These are phyloP conservation scores for Ochotona curzoniae DNA, from an alignment of 2,113 vertebrate genomes.

Conservation along the genomic window DNA sequence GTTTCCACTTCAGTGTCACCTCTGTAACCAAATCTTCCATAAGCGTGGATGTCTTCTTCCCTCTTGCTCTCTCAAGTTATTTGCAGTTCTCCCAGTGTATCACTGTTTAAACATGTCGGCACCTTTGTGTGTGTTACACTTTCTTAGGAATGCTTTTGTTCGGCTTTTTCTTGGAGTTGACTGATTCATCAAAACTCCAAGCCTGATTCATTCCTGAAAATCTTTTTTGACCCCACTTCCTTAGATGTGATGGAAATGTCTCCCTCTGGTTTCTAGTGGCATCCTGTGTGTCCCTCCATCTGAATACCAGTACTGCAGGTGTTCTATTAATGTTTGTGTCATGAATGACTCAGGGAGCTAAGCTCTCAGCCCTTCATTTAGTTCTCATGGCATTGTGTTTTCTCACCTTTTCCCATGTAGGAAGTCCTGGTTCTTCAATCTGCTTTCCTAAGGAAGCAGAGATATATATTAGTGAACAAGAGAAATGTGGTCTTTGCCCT, in stretches of 20 bases:
- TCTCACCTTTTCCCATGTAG: neutral
- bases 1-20: neutral
- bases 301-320: neutral
- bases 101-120: neutral
- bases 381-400: neutral
- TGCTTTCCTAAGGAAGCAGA: neutral
- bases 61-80: neutral
- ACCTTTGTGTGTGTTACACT: neutral
- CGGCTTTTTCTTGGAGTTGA: neutral
- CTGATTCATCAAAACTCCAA: slow-evolving; percentile 29
- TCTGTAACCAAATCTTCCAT: neutral
- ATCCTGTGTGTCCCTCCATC: neutral
- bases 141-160: neutral
- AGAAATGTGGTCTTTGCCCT: too few relatives aligned
- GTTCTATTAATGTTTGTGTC: neutral
- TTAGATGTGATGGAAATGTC: neutral
- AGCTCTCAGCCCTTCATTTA: neutral
- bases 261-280: neutral
- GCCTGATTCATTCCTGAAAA: neutral
- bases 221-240: neutral
- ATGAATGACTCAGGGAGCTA: neutral
- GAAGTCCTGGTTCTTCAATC: neutral
- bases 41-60: neutral
- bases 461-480: too few relatives aligned
- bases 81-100: neutral